Conservation (phyloP, 1,140 invertebrate species). For the Mercenaria mercenaria region DNA sequence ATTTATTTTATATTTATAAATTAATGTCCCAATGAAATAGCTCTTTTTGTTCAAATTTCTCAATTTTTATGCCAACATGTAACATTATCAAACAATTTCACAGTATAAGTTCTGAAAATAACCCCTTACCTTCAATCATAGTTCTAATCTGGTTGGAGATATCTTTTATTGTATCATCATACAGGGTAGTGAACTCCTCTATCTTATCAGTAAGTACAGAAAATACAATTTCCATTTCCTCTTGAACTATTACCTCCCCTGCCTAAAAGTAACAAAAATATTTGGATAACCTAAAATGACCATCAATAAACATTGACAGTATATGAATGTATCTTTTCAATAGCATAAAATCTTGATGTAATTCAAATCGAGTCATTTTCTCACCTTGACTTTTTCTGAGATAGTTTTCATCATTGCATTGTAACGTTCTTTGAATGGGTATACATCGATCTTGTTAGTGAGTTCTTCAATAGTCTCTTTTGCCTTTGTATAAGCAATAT, state of each 20-base stretch:
- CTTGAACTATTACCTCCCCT: not conserved
- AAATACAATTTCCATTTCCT: not conserved
- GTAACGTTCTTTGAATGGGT: conserved; percentile 70
- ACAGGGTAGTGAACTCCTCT: not conserved
- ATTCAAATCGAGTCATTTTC: too few species aligned
- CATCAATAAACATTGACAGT: too few species aligned
- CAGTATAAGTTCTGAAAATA: too few species aligned
- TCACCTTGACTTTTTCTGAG: conserved; percentile 62
- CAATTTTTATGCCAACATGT: too few species aligned
- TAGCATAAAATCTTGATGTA: too few species aligned
- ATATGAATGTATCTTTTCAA: too few species aligned
- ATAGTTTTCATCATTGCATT: conserved; percentile 58
- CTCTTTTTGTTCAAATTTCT: too few species aligned
- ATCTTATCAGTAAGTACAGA: not conserved
- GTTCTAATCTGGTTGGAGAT: not conserved
- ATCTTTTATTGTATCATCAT: conserved; percentile 32
- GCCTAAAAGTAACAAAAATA: conserved; percentile 14
- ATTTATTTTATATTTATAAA: too few species aligned
- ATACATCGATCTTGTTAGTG: conserved; percentile 63
- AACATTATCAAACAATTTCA: too few species aligned
- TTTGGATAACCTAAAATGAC: too few species aligned
- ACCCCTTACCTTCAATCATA: conserved; percentile 32
- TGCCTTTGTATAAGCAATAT: not conserved
- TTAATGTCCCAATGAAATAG: too few species aligned
- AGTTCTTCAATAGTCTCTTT: conserved; percentile 36